Evolutionary conservation across 2,797 vertebrate species (phyloP).

Genomic region (Syncerus caffer): DNA sequence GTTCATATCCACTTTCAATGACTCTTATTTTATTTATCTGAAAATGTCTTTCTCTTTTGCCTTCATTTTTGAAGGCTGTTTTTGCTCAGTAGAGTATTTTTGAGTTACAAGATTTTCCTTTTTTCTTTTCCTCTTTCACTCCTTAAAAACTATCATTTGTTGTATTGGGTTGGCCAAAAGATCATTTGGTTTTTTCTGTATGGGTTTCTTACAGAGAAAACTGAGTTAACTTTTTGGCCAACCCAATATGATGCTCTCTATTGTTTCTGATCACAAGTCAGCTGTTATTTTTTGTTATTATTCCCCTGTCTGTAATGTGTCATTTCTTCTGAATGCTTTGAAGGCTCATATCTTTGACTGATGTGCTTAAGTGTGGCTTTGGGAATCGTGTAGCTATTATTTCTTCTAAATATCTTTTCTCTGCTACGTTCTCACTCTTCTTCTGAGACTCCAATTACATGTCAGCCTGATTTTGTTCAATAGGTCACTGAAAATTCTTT

Average conservation of each 20-base stretch:
- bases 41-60: constrained; percentile 10
- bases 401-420: not conserved
- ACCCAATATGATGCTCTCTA: not conserved
- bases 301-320: not conserved
- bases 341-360: not conserved
- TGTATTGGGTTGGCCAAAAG: not conserved
- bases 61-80: not conserved
- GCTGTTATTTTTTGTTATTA: not conserved
- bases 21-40: not conserved
- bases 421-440: not conserved
- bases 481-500: not conserved
- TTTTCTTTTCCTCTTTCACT: not conserved
- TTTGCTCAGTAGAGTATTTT: not conserved
- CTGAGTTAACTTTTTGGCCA: not conserved
- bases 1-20: not conserved
- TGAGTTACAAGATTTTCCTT: not conserved
- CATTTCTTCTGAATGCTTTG: not conserved
- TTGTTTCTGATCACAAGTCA: not conserved
- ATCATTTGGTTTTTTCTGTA: not conserved
- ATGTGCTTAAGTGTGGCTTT: not conserved
- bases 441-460: not conserved
- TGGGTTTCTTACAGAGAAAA: not conserved
- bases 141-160: not conserved
- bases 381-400: not conserved
- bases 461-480: not conserved